Conservation (phyloP, 2,888 invertebrate genomes). For the Adela reaumurella region DNA sequence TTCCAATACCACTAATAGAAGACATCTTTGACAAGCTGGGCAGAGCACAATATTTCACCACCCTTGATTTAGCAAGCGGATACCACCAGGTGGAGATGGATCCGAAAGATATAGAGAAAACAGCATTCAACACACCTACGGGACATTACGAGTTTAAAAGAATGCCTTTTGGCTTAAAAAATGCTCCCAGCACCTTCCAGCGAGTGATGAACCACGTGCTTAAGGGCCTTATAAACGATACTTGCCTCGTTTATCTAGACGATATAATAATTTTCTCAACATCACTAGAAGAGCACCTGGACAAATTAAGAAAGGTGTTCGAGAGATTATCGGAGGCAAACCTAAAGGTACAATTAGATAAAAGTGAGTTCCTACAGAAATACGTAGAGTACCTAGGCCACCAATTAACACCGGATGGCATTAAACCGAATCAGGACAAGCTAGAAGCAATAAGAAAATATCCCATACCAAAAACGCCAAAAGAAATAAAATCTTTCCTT, state of each 20-base stretch:
- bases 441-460: slow-evolving; percentile 1
- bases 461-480: slow-evolving; percentile 4
- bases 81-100: slow-evolving; percentile 14
- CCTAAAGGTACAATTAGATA: slow-evolving; percentile 10
- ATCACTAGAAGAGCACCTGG: slow-evolving; percentile 15
- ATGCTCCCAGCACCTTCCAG: slow-evolving; percentile 21
- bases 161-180: slow-evolving; percentile 21
- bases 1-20: slow-evolving; percentile 14
- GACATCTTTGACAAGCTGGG: slow-evolving; percentile 16
- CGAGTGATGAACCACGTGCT: slow-evolving; percentile 20
- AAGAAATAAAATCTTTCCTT: slow-evolving; percentile 5
- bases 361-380: background rate
- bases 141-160: slow-evolving; percentile 21
- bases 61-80: slow-evolving; percentile 15
- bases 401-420: background rate
- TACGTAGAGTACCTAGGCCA: background rate
- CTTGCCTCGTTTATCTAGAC: slow-evolving; percentile 17
- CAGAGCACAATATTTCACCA: slow-evolving; percentile 13
- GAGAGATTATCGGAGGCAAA: slow-evolving; percentile 12
- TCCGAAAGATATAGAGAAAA: slow-evolving; percentile 16
- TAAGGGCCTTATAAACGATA: slow-evolving; percentile 16
- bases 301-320: slow-evolving; percentile 13
- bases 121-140: slow-evolving; percentile 17
- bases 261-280: slow-evolving; percentile 18
- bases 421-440: background rate